A percentile compares a stretch with the other conserved stretches of the same genome.
Conservation (phyloP, 2,888 invertebrate genomes). For the Scrobipalpa atriplicella region DNA sequence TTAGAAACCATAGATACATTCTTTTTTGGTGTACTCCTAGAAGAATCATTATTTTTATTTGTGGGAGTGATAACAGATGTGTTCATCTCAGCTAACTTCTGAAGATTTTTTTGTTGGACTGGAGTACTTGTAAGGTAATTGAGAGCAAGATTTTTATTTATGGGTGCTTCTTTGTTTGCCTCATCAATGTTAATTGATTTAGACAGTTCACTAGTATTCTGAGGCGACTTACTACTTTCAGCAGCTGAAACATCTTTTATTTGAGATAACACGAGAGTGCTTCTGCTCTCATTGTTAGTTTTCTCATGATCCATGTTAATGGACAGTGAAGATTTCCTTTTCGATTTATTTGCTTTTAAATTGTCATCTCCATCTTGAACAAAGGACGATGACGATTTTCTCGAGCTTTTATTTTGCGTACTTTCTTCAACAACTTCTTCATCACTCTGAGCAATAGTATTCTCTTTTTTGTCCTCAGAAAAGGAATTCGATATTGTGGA, state of each 20-base stretch:
- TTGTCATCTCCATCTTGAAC: constrained; percentile 33
- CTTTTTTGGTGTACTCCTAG: constrained; percentile 30
- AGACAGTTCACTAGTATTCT: constrained; percentile 46
- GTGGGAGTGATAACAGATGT: constrained; percentile 57
- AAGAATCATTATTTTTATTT: constrained; percentile 33
- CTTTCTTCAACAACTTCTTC: background rate
- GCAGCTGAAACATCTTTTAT: constrained; percentile 57
- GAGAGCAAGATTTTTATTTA: constrained; percentile 51
- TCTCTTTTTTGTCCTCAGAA: background rate
- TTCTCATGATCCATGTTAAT: constrained; percentile 46
- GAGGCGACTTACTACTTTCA: constrained; percentile 51
- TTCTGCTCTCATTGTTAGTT: constrained; percentile 56
- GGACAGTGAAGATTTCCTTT: constrained; percentile 44
- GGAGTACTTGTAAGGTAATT: constrained; percentile 70
- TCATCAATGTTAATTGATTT: constrained; percentile 48
- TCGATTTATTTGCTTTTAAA: constrained; percentile 41
- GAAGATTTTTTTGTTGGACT: constrained; percentile 58
- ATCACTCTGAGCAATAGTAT: background rate
- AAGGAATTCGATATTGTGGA: constrained; percentile 34
- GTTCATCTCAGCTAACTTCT: constrained; percentile 57
- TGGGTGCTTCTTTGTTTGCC: constrained; percentile 41
- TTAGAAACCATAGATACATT: constrained; percentile 37
- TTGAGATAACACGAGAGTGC: constrained; percentile 64
- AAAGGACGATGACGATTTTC: constrained; percentile 40
- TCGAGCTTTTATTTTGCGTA: background rate